These are phyloP conservation scores for Panopea generosa DNA, from an alignment of 2,888 invertebrate genomes.

Conservation along the genomic window DNA sequence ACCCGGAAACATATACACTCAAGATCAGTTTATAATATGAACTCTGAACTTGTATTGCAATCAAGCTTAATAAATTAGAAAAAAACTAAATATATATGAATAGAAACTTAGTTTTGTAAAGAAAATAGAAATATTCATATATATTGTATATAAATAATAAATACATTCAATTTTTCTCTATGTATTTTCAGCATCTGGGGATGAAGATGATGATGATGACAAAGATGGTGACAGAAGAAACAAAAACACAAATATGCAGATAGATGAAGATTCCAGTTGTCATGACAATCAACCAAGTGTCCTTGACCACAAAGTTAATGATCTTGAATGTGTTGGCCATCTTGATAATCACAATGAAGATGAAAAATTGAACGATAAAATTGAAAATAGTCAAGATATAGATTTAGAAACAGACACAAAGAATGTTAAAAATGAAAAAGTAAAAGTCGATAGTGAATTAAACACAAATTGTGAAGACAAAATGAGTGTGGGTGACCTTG, in stretches of 20 bases:
- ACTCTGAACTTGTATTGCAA: no score
- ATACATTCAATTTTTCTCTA: no score
- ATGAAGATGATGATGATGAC: slow-evolving; percentile 63
- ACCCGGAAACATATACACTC: no score
- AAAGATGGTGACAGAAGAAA: slow-evolving; percentile 33
- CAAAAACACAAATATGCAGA: slow-evolving; percentile 35
- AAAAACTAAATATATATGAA: no score
- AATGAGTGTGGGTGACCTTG: slow-evolving; percentile 22
- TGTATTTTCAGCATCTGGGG: slow-evolving; percentile 60
- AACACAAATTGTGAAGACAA: slow-evolving; percentile 8
- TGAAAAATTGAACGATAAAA: not conserved
- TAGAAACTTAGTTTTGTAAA: no score
- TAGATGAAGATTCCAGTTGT: slow-evolving; percentile 24
- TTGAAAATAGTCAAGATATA: not conserved
- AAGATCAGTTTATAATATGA: no score
- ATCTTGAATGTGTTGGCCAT: not conserved
- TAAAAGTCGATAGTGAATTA: not conserved
- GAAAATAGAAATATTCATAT: no score
- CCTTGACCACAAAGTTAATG: slow-evolving; percentile 1
- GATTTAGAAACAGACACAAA: not conserved
- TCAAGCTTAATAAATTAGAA: no score
- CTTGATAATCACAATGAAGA: not conserved
- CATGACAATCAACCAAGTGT: slow-evolving; percentile 7
- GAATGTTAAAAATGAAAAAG: not conserved
- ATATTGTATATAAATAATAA: no score